These are phyloP conservation scores for Tragelaphus buxtoni DNA, from an alignment of 2,113 vertebrate species.

Conservation along the genomic window DNA sequence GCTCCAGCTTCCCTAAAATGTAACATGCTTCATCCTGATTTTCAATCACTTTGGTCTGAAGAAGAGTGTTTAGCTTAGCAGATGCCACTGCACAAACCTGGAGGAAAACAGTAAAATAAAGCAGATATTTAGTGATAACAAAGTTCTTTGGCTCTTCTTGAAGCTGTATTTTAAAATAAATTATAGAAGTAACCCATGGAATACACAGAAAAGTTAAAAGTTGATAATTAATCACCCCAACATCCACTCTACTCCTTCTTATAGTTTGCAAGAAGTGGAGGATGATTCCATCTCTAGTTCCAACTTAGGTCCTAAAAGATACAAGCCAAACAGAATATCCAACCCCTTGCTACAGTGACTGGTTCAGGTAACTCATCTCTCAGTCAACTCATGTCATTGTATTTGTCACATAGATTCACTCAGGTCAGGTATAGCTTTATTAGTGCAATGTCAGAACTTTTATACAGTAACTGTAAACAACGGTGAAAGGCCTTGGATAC, in stretches of 20 bases:
- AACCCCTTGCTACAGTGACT: neutral
- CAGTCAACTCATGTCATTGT: neutral
- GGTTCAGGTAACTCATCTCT: neutral
- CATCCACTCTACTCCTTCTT: neutral
- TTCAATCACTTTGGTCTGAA: constrained; percentile 94
- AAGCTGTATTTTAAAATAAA: neutral
- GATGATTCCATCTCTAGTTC: neutral
- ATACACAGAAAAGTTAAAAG: neutral
- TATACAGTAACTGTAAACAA: neutral
- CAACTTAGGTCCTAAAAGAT: neutral
- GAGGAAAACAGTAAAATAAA: neutral
- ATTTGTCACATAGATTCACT: neutral
- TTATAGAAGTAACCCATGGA: neutral
- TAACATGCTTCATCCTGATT: constrained; percentile 96
- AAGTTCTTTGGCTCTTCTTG: neutral
- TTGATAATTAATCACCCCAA: neutral
- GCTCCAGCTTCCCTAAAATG: constrained; percentile 92
- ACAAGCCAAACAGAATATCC: neutral
- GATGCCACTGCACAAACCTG: constrained; percentile 96
- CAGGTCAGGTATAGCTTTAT: neutral
- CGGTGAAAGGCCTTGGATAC: neutral
- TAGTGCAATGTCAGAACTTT: neutral
- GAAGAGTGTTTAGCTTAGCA: constrained; percentile 94
- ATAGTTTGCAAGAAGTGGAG: neutral
- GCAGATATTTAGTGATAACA: neutral